Evolutionary conservation across 2,888 invertebrate genomes (phyloP), one percentile per base, ranked within the genome.

Genomic region (Zele albiditarsus): DNA sequence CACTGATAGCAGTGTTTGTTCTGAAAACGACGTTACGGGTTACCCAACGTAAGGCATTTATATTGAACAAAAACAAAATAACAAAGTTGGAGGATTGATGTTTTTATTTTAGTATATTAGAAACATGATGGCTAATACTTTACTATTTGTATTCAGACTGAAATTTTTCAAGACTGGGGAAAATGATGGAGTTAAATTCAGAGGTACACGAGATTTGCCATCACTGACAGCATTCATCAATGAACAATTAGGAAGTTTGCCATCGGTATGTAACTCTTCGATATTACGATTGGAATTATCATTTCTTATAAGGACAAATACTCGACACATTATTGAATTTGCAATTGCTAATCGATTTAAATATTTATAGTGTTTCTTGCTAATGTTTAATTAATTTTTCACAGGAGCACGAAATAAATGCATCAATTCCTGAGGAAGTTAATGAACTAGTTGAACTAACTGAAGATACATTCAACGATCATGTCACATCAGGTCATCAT

Each of bases 221-320:
- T 93, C 95, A 0, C 90, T 96, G 8, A 94, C 94, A 20, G 91
- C 93, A 75, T 96, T 95, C 84, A 93, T 96, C 70, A 94, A 94
- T 85, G 94, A 95, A 85, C 94, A 95, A 89, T 89, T 95, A 65
- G 91, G 92, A 80, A 88, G 84, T 72, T 81, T 80, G 73, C 82
- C 81, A 73, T 82, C 82, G 77, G 89, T 89, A 80, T 78, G 80
- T 79, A 60, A 60, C 16, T 63, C 8, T 8, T 63, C 63, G 0
- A 46, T 46, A 42, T 14, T 16, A 46, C 16, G 10, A 14, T 46
- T n/a, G n/a, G 2, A 2, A 38, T 20, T 65, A 4, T 14, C 5
- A n/a, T 46, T 12, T n/a, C n/a, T n/a, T n/a, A n/a, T n/a, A 12
- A 12, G 38, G 8, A 38, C 38, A 12, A 6, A 4, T 38, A n/a